Base-by-base conservation (phyloP, 1,140 invertebrate species). In the Hormaphis cornu region DNA sequence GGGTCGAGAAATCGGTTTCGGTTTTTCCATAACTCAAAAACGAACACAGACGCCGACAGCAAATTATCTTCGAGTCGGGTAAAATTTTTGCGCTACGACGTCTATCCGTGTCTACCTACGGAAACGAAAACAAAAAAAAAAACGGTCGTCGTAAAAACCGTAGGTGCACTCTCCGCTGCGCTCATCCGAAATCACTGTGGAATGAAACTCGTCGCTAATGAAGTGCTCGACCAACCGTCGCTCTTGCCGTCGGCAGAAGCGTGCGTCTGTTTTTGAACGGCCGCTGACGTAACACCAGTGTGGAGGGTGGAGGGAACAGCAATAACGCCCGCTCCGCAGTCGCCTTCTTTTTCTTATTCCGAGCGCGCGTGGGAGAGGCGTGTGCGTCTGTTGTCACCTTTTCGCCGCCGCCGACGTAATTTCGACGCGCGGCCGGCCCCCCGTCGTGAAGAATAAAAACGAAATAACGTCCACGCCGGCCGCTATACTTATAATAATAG, bases 211-310 rank as follows among this genome's bases (percentile, higher is more conserved):
- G n/a, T n/a, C n/a, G n/a, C n/a, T n/a, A n/a, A n/a, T n/a, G n/a
- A n/a, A n/a, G n/a, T n/a, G n/a, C n/a, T n/a, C n/a, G n/a, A n/a
- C n/a, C n/a, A 14, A 40, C 52, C 40, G 52, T 33, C 52, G 44
- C 28, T 48, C 40, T 33, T 48, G 40, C 35, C 37, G 10, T 8
- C 30, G 6, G 28, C 44, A 48, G 40, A 35, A 35, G n/a, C 24
- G 12, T 46, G 6, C 18, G n/a, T 66, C 61, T 66, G 61, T 66
- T 66, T 66, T 66, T 66, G 61, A 66, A 50, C 59, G 44, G n/a
- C 44, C 46, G 20, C 26, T 16, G 42, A 5, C 18, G 42, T n/a
- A 14, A 14, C 37, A 14, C 37, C 14, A 40, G 14, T 14, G 16
- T 46, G 12, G 18, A n/a, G n/a, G n/a, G n/a, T n/a, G n/a, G n/a